Conservation (phyloP, 2,797 vertebrate species). For the Sebastes nivosus region DNA sequence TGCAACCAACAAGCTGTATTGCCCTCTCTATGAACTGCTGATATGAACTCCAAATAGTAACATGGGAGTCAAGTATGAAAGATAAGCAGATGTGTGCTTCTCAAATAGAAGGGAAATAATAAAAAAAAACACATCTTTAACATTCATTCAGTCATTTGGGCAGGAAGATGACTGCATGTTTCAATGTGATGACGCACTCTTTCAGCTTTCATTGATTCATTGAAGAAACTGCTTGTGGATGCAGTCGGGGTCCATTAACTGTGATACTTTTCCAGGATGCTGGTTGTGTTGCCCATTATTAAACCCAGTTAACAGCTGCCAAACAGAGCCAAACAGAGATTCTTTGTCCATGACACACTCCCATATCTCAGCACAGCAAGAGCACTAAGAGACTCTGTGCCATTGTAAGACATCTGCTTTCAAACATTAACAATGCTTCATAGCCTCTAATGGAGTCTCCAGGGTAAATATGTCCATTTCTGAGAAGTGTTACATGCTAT, state of each 20-base stretch:
- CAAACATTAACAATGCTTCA: constrained; percentile 65
- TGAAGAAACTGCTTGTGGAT: constrained; percentile 55
- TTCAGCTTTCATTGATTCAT: constrained; percentile 58
- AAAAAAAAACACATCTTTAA: constrained; percentile 6
- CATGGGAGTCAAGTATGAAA: constrained; percentile 34
- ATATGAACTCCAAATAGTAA: constrained; percentile 18
- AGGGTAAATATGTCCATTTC: constrained; percentile 52
- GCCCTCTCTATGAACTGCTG: constrained; percentile 1
- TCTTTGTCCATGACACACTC: constrained; percentile 60
- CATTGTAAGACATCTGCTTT: constrained; percentile 73
- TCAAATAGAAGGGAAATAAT: constrained; percentile 17
- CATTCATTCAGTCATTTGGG: constrained; percentile 49
- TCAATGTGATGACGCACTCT: constrained; percentile 46
- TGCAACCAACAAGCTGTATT: constrained; percentile 12
- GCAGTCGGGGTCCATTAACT: constrained; percentile 68
- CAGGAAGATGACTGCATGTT: constrained; percentile 29
- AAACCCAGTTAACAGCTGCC: constrained; percentile 74
- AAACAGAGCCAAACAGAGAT: constrained; percentile 47
- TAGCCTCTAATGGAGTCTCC: constrained; percentile 55
- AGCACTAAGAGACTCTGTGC: constrained; percentile 47
- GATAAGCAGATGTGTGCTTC: constrained; percentile 29
- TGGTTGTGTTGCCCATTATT: constrained; percentile 70
- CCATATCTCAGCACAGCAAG: constrained; percentile 56
- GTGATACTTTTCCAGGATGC: constrained; percentile 61
- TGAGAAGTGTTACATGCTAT: constrained; percentile 23